Base-by-base conservation (phyloP, 2,797 vertebrate species). In the Lagocephalus sceleratus region DNA sequence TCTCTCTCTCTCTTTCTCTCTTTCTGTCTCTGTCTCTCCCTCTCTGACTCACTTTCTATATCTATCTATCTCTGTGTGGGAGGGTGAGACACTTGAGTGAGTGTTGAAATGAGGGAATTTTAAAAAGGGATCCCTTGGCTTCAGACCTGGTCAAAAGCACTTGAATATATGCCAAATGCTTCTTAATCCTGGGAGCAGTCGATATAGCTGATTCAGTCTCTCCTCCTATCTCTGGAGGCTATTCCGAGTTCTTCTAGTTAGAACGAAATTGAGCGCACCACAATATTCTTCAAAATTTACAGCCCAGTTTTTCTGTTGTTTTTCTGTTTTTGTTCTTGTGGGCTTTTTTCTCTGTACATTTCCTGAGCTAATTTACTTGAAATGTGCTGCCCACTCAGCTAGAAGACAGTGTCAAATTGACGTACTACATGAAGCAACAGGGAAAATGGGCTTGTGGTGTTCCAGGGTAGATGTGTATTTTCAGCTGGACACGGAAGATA, bases 71-170 rank as follows among this genome's bases (percentile, higher is more conserved):
- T n/a, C n/a, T n/a, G n/a, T n/a, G n/a, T n/a, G n/a, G n/a, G n/a
- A n/a, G n/a, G n/a, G 65, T 56, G 66, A 70, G 29, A 32, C 29
- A 32, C 29, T 32, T 32, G 29, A 68, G 48, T 58, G 55, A 63
- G 61, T 41, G 0, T 52, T 78, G 76, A 85, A 83, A 76, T 80
- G 78, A 74, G 81, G 57, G 83, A 82, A 79, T 80, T 78, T 81
- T 81, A 71, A 82, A 77, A 82, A 77, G 71, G 55, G 54, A 41
- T 79, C 83, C 74, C 77, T 47, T 25, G 68, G 63, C 76, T 76
- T 54, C 70, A 63, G 79, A 79, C 77, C 63, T 52, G 62, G 66
- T 77, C 57, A 54, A 71, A 82, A 66, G 71, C 68, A 50, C 74
- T 81, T 71, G 70, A 81, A 74, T 82, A 64, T 69, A 73, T 79